phyloP scores from a whole-genome alignment of 1,140 invertebrate species.

The Lordiphosa stackelbergi region DNA sequence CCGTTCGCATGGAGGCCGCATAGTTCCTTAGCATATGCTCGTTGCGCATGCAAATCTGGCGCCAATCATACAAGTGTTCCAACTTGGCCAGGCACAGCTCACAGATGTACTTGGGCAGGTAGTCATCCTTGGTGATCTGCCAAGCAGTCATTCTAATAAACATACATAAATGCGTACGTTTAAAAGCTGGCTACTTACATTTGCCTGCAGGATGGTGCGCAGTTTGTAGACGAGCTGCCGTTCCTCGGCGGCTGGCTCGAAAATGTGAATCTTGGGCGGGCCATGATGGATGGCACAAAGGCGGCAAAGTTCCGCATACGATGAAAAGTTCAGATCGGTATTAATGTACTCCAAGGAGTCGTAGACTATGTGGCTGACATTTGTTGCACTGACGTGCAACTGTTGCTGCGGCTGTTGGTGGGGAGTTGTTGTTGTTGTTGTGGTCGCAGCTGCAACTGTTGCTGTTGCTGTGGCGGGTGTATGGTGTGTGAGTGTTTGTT shows the following conservation, averaged over 20 bases:
- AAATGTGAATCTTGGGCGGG: slow-evolving; percentile 81
- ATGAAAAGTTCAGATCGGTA: slow-evolving; percentile 82
- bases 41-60: slow-evolving; percentile 81
- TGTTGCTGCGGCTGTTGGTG: slow-evolving; percentile 6
- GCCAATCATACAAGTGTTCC: slow-evolving; percentile 84
- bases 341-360: slow-evolving; percentile 48
- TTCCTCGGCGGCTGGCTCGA: slow-evolving; percentile 84
- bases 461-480: slow-evolving; percentile 11
- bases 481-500: slow-evolving; percentile 18
- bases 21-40: slow-evolving; percentile 83
- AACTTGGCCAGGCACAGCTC: slow-evolving; percentile 82
- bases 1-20: slow-evolving; percentile 82
- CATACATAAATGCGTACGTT: slow-evolving; percentile 4
- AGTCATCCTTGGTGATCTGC: slow-evolving; percentile 85
- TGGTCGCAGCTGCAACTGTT: slow-evolving; percentile 10
- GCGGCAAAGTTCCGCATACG: slow-evolving; percentile 82
- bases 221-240: slow-evolving; percentile 84
- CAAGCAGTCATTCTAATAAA: slow-evolving; percentile 9
- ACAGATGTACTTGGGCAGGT: slow-evolving; percentile 84
- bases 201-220: slow-evolving; percentile 82
- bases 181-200: slow-evolving; percentile 34
- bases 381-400: slow-evolving; percentile 29
- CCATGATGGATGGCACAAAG: slow-evolving; percentile 83
- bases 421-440: slow-evolving; percentile 15
- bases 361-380: slow-evolving; percentile 17